Base-by-base conservation (phyloP, 2,113 vertebrate genomes). In the Mystacornis crossleyi region DNA sequence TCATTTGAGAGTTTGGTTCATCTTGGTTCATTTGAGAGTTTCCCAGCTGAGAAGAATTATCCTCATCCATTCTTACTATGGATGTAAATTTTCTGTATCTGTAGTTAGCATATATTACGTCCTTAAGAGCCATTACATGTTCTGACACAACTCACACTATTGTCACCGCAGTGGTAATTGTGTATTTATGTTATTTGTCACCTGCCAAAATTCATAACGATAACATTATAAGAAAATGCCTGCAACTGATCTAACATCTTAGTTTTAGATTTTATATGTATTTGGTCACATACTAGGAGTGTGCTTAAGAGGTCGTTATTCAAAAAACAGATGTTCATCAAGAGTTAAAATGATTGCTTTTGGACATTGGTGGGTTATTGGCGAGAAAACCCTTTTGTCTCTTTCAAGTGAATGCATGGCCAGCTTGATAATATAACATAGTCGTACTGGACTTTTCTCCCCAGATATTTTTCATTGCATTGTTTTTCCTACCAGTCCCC, bases 181-280 rank as follows among this genome's bases (percentile, higher is more conserved):
- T 7, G 2, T 77, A 12, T 83, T 77, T 71, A 40, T 70, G 9
- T 29, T 92, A 4, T 65, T 87, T 93, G 29, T 48, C 21, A 48
- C 10, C 33, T 84, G 50, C 9, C 71, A 80, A 87, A 45, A 14
- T 4, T 3, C 21, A 18, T 48, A 61, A 61, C 21, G 23, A 8
- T 38, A 57, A 51, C 4, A 17, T 50, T 36, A 20, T 29, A 48
- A n/a, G 58, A 89, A 84, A 87, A 69, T 13, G 4, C 10, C 11
- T 60, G 6, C 4, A 11, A 50, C 50, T 65, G 20, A 48, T 61
- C 13, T 66, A 48, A 24, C 12, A 38, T 18, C 10, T 85, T 2
- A 1, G 5, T 9, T 74, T 89, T 57, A 40, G 11, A 33, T 67
- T 91, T 54, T 10, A 20, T 8, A n/a, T 0, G 1, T 10, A n/a